A percentile compares a stretch with the other conserved stretches of the same genome.
Evolutionary conservation across 2,888 invertebrate species (phyloP).

Genomic region (Noctua janthe): DNA sequence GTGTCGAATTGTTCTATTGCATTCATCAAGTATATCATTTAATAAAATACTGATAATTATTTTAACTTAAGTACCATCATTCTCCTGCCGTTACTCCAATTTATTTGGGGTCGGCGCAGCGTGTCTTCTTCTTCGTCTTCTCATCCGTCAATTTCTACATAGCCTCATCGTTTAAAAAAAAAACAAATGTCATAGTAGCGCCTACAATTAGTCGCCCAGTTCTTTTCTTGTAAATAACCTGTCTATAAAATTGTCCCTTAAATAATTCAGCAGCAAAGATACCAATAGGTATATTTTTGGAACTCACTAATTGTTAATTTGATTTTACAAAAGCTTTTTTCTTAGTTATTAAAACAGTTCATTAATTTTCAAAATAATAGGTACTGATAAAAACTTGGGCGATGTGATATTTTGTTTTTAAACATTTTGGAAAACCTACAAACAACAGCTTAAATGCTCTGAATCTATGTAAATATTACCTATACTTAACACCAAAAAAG

Average conservation of each 20-base stretch:
- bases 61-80: neutral
- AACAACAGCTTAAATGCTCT: neutral
- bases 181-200: neutral
- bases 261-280: neutral
- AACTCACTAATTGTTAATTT: neutral
- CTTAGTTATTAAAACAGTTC: too few relatives aligned
- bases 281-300: neutral
- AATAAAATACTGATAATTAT: neutral
- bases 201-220: neutral
- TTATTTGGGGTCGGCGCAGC: neutral
- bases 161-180: neutral
- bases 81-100: neutral
- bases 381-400: neutral
- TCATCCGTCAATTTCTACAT: neutral
- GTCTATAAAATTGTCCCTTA: neutral
- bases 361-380: neutral
- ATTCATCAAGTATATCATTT: neutral
- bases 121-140: neutral
- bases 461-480: neutral
- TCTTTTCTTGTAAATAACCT: neutral
- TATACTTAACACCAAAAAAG: neutral
- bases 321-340: neutral
- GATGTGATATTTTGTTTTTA: neutral
- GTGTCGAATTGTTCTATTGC: conserved; percentile 25
- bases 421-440: too few relatives aligned